A percentile compares a stretch with the other conserved stretches of the same genome.
Conservation (phyloP, 2,888 invertebrate species). For the Oxycera nigricornis region DNA sequence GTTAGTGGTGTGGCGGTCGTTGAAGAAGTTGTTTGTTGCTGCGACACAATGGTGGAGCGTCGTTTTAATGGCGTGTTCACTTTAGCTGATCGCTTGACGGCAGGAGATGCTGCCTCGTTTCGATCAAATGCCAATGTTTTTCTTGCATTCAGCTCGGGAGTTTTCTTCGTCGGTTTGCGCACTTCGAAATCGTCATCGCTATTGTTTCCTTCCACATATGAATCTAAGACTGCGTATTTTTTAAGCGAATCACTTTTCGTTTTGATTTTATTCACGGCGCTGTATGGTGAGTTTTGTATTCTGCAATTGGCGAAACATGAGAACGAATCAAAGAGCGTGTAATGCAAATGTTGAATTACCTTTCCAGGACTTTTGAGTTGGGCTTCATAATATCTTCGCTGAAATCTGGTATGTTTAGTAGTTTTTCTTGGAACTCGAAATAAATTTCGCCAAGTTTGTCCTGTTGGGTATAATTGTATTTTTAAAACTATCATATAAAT, state of each 20-base stretch:
- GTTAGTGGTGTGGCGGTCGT: background rate
- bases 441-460: slow-evolving; percentile 44
- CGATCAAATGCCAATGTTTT: slow-evolving; percentile 10
- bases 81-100: background rate
- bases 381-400: slow-evolving; percentile 40
- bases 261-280: background rate
- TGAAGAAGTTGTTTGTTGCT: background rate
- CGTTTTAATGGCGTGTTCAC: background rate
- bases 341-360: background rate
- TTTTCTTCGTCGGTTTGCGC: background rate
- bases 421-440: slow-evolving; percentile 43
- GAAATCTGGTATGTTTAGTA: slow-evolving; percentile 39
- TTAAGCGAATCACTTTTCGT: background rate
- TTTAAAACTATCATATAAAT: no score
- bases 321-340: background rate
- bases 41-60: slow-evolving; percentile 11
- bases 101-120: background rate
- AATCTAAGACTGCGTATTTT: background rate
- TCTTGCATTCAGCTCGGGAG: slow-evolving; percentile 1
- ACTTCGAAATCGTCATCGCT: slow-evolving; percentile 37
- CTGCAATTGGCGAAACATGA: background rate
- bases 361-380: slow-evolving; percentile 41
- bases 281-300: slow-evolving; percentile 41
- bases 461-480: no score
- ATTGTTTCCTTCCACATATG: background rate